Percentiles rank a stretch among this genome's conserved stretches.
Evolutionary conservation across 2,888 invertebrate genomes (phyloP).

Genomic region (Phortica okadai): DNA sequence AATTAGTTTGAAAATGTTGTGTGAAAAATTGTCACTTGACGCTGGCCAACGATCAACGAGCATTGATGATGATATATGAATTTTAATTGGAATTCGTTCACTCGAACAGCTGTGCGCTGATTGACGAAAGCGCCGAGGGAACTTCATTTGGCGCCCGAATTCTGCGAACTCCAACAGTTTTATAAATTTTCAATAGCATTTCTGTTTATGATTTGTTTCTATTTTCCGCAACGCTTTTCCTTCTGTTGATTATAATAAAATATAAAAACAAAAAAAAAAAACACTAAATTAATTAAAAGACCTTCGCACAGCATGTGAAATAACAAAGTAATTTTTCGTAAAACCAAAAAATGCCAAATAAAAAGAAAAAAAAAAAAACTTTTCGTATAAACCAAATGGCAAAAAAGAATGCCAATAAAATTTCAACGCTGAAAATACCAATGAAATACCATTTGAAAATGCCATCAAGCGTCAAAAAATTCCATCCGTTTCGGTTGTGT

Average conservation of each 20-base stretch:
- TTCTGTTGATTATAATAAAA: too few relatives aligned
- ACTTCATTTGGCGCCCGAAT: background rate
- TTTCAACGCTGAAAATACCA: constrained; percentile 53
- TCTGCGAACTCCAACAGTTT: background rate
- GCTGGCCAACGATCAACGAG: too few relatives aligned
- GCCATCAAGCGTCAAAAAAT: constrained; percentile 64
- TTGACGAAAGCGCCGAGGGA: background rate
- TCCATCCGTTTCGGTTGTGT: constrained; percentile 49
- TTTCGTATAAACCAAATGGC: constrained; percentile 20
- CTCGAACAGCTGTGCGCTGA: background rate
- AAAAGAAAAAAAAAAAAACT: background rate
- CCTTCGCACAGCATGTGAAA: background rate
- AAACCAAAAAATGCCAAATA: background rate
- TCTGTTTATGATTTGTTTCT: background rate
- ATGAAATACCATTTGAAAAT: constrained; percentile 58
- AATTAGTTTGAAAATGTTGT: constrained; percentile 5
- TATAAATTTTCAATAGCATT: background rate
- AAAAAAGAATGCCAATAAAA: constrained; percentile 51
- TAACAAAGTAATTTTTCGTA: background rate
- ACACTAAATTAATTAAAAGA: background rate
- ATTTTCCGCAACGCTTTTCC: background rate
- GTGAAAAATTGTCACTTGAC: too few relatives aligned
- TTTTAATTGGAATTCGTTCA: background rate
- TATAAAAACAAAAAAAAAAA: background rate
- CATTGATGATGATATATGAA: background rate